phyloP scores from a whole-genome alignment of 2,797 vertebrate genomes.

The Otolemur crassicaudatus region DNA sequence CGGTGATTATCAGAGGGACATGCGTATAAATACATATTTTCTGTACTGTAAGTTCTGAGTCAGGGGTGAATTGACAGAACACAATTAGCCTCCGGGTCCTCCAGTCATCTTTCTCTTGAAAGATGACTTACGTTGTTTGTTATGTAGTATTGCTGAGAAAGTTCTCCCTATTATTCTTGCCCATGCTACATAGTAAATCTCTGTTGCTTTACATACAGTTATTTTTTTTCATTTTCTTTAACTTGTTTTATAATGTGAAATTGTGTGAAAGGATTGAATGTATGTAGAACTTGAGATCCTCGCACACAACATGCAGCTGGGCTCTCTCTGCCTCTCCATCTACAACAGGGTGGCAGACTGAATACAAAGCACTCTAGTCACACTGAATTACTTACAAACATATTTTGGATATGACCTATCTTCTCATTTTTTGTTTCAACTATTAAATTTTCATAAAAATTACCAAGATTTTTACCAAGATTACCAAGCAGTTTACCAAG shows the following conservation, averaged over 20 bases:
- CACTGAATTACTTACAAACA: not conserved
- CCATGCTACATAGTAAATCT: not conserved
- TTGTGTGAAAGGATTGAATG: not conserved
- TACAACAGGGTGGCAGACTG: not conserved
- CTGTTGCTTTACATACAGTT: not conserved
- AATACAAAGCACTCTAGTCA: not conserved
- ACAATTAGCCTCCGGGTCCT: not conserved
- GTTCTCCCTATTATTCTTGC: not conserved
- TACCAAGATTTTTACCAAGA: no score
- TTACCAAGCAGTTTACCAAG: not conserved
- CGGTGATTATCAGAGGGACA: not conserved
- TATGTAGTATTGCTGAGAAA: slow-evolving; percentile 33
- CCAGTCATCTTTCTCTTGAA: not conserved
- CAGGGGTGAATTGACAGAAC: slow-evolving; percentile 12
- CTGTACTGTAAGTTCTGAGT: slow-evolving; percentile 43
- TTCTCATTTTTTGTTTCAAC: slow-evolving; percentile 36
- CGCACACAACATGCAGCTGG: not conserved
- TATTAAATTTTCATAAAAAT: not conserved
- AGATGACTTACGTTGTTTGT: not conserved
- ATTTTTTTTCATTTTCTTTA: not conserved
- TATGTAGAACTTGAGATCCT: not conserved
- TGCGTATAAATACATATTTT: not conserved
- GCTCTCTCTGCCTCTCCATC: not conserved
- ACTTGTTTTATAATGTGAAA: not conserved
- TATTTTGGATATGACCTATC: not conserved